Evolutionary conservation across 2,113 vertebrate genomes (phyloP), one percentile per base, ranked within the genome.

Genomic region (Takifugu bimaculatus): DNA sequence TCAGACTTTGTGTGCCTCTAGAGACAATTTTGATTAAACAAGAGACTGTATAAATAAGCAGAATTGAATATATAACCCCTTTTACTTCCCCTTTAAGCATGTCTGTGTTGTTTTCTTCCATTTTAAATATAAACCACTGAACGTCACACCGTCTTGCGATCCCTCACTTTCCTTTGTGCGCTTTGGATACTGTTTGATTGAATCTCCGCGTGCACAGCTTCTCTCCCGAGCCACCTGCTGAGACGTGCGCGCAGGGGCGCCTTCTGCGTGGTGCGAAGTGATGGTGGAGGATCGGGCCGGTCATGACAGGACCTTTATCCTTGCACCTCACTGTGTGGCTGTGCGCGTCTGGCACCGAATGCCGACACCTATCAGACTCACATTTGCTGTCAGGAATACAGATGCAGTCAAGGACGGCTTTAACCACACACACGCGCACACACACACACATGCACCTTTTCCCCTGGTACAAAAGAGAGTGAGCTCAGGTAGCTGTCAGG

Each of bases 401-500:
- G 75, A 77, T 73, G 74, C 66, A 57, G 54, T 71, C 68, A 69
- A 65, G 57, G 72, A 51, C 56, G 54, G 51, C 59, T 62, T 20
- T 20, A 20, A 54, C 14, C 39, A 59, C 26, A 7, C 50, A 54
- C 32, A 56, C 29, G 77, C 51, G 63, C 59, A 50, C 66, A 63
- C 65, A 67, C 51, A 60, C 59, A 49, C 48, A 27, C 55, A 53
- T 35, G 28, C 50, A 49, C 63, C 43, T 47, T 53, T 63, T 57
- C 28, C 50, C 50, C 44, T 39, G 47, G 70, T 80, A 83, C 63
- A 77, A 82, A 78, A 72, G 75, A 73, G 73, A 73, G 75, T 44
- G 68, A 84, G 80, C 79, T 77, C 84, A 82, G 84, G 83, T 89
- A 86, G 78, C 88, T 87, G 83, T 89, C 88, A 89, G 68, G 62